A percentile compares a stretch with the other conserved stretches of the same genome.
Conservation (phyloP, 1,140 invertebrate genomes). For the Oedothorax gibbosus region DNA sequence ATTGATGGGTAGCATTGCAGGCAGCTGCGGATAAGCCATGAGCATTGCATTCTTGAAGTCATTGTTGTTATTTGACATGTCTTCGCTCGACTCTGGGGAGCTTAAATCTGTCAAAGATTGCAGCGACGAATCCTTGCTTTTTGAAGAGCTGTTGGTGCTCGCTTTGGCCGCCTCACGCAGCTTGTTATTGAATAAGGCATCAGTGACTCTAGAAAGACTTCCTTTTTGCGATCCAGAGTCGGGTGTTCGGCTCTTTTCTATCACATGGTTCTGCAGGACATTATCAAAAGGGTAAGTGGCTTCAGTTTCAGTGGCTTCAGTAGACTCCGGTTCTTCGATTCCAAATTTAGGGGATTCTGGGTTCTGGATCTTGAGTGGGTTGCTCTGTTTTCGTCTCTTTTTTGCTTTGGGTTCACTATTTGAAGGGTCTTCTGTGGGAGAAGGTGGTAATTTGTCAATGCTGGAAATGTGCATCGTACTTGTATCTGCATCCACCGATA, state of each 20-base stretch:
- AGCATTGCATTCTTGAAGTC: constrained; percentile 44
- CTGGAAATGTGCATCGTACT: constrained; percentile 2
- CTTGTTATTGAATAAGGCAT: constrained; percentile 53
- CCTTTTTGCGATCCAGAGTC: constrained; percentile 64
- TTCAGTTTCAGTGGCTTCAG: constrained; percentile 19
- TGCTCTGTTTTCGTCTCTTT: constrained; percentile 68
- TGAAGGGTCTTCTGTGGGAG: background rate
- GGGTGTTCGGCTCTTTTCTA: constrained; percentile 49
- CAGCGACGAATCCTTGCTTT: constrained; percentile 49
- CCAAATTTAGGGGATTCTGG: constrained; percentile 41
- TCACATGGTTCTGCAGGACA: constrained; percentile 23
- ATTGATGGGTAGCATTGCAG: constrained; percentile 40
- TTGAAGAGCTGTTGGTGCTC: constrained; percentile 26
- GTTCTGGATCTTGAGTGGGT: constrained; percentile 65
- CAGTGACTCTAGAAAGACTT: constrained; percentile 63
- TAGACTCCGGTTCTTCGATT: constrained; percentile 12
- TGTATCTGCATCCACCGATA: constrained; percentile 45
- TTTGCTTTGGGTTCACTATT: constrained; percentile 64
- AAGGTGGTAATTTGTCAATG: constrained; percentile 26
- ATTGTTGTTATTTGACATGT: background rate
- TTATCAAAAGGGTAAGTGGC: constrained; percentile 28
- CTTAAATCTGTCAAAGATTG: constrained; percentile 45
- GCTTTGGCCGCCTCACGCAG: constrained; percentile 36
- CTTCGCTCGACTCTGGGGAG: constrained; percentile 53
- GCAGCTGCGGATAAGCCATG: constrained; percentile 35